Evolutionary conservation across 2,888 invertebrate species (phyloP), one percentile per base, ranked within the genome.

Genomic region (Lasioglossum calceatum): DNA sequence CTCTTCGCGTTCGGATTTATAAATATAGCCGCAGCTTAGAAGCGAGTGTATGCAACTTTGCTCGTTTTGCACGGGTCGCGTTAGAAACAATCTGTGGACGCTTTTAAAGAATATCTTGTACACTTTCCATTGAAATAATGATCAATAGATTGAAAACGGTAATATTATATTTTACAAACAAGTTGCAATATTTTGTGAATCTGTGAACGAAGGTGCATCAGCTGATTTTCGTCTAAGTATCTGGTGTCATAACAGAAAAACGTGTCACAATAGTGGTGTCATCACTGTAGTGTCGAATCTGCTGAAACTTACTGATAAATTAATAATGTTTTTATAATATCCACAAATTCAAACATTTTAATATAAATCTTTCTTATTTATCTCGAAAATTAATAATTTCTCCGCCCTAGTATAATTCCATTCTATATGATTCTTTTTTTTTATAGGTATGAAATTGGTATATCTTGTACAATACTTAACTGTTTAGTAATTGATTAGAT

Each of bases 21-120:
- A 86, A 86, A 86, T 85, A 85, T 79, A 84, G 84, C 79, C 58
- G 12, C 47, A 23, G 67, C 61, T 58, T 58, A 79, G 42, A 81
- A 47, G 42, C 42, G 44, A 75, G n/a, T 10, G n/a, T n/a, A 76
- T 73, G 67, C 72, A 77, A 36, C 58, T 50, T 36, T 32, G 27
- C 16, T 44, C 67, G 50, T 44, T 82, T 75, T 71, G 77, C 61
- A 47, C 36, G 50, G n/a, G 10, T 58, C n/a, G 10, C 58, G 54
- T 75, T 85, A 58, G 44, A 75, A 16, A n/a, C 58, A 58, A n/a
- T 58, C 58, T n/a, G 58, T n/a, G n/a, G n/a, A 7, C 58, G 27
- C 3, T 73, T 54, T 81, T 27, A 27, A 16, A 14, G 58, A n/a
- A n/a, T n/a, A 14, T 61, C 39, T 50, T 39, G 32, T 32, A 39